These are phyloP conservation scores for Microplitis manilae DNA, from an alignment of 2,888 invertebrate species.

Conservation along the genomic window DNA sequence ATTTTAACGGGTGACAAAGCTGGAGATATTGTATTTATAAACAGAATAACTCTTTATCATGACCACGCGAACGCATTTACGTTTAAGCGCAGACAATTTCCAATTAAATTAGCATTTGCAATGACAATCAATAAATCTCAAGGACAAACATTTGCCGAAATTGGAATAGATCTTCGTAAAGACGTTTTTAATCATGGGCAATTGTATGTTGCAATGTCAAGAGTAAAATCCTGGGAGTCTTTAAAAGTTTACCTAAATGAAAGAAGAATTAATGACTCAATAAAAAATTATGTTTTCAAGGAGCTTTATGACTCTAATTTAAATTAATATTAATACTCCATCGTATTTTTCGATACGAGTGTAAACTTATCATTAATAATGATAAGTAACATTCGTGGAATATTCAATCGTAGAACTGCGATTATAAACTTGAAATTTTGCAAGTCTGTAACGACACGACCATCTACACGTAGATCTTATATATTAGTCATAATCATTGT, in stretches of 20 bases:
- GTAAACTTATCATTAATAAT: too few relatives aligned
- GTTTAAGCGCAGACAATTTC: slow-evolving; percentile 40
- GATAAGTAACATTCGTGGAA: too few relatives aligned
- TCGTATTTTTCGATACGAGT: too few relatives aligned
- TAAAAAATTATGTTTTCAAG: slow-evolving; percentile 39
- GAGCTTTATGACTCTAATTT: slow-evolving; percentile 18
- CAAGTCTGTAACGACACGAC: too few relatives aligned
- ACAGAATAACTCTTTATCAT: too few relatives aligned
- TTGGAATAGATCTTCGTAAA: slow-evolving; percentile 44
- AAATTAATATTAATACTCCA: too few relatives aligned
- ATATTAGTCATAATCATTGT: too few relatives aligned
- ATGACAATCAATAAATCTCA: slow-evolving; percentile 52
- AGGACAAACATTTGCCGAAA: slow-evolving; percentile 47
- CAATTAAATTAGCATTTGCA: slow-evolving; percentile 50
- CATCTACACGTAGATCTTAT: too few relatives aligned
- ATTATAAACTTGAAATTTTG: too few relatives aligned
- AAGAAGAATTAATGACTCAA: slow-evolving; percentile 29
- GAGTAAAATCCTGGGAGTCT: slow-evolving; percentile 44
- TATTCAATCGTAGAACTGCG: too few relatives aligned
- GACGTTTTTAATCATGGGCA: slow-evolving; percentile 35
- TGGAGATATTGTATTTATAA: too few relatives aligned
- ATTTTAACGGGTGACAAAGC: slow-evolving; percentile 34
- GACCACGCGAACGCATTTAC: too few relatives aligned
- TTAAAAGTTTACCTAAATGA: slow-evolving; percentile 38
- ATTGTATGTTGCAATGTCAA: slow-evolving; percentile 44